Evolutionary conservation across 2,888 invertebrate species (phyloP), one percentile per base, ranked within the genome.

Genomic region (Mythimna impura): DNA sequence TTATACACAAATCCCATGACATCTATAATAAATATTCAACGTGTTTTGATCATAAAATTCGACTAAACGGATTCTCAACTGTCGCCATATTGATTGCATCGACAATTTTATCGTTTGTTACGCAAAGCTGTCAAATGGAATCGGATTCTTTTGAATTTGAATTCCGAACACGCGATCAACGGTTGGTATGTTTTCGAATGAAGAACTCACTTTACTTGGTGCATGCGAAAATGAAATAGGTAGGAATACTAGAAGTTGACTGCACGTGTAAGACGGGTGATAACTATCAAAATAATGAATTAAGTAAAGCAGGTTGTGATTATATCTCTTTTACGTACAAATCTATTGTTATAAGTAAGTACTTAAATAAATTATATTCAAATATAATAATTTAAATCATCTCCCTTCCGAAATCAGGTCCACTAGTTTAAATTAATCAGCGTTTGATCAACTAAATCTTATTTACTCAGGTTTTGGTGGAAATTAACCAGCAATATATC

Each of bases 31-130:
- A 80, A 86, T 80, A 81, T 86, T 78, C 70, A 81, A 80, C 76
- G 69, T 85, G 76, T 85, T 85, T 78, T 70, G 68, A 77, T 78
- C 73, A 79, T 81, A 85, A 87, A 81, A 77, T 70, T 65, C 80
- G 54, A 82, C 81, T 80, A 83, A 80, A 82, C 76, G 75, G 79
- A 80, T 78, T 83, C 76, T 84, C 79, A 79, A 73, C 81, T 80
- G 86, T 83, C 77, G 83, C 87, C 84, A 85, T 86, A 81, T 87
- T 87, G 87, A 90, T 86, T 83, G 82, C 81, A 83, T 80, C 84
- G 82, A 85, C 85, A 84, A 86, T 85, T 89, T 88, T 84, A 88
- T 86, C 80, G 87, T 87, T 83, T 81, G 85, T 86, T 86, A 87
- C 84, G 86, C 83, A 87, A 86, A 86, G 81, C 84, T 86, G 81